phyloP scores from a whole-genome alignment of 37 sponge, comb jelly and placozoan species.

The Geodia barretti region DNA sequence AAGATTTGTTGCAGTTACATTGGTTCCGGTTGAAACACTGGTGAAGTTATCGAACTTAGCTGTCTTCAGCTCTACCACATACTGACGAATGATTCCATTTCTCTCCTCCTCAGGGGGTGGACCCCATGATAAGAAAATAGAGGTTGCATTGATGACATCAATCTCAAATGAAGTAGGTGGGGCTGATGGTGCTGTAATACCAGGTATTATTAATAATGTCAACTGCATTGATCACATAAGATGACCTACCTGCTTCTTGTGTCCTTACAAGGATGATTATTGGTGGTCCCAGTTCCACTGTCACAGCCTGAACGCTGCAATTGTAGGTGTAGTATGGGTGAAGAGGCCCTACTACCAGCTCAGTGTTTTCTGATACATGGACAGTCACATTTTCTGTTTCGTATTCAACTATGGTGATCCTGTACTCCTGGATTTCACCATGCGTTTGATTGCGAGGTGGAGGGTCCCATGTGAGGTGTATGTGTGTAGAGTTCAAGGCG shows the following conservation, averaged over 20 bases:
- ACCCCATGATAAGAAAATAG: background rate
- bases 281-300: conserved; percentile 30
- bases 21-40: background rate
- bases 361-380: background rate
- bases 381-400: background rate
- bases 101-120: conserved; percentile 2
- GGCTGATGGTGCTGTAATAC: background rate
- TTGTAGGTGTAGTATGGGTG: conserved; percentile 51
- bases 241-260: conserved; percentile 40
- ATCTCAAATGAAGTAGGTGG: background rate
- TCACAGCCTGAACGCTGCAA: conserved; percentile 29
- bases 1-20: background rate
- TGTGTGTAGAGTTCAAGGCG: background rate
- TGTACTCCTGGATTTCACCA: conserved; percentile 34
- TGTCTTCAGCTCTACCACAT: background rate
- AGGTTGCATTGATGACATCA: background rate
- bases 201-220: too few species aligned
- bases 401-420: conserved; percentile 10
- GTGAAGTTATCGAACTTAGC: background rate
- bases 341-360: conserved; percentile 7
- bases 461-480: background rate
- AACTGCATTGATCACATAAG: too few species aligned
- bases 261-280: conserved; percentile 9
- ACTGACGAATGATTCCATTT: conserved; percentile 28
- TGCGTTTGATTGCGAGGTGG: conserved; percentile 24